Conservation (phyloP, 1,140 invertebrate species). For the Chelonus insularis region DNA sequence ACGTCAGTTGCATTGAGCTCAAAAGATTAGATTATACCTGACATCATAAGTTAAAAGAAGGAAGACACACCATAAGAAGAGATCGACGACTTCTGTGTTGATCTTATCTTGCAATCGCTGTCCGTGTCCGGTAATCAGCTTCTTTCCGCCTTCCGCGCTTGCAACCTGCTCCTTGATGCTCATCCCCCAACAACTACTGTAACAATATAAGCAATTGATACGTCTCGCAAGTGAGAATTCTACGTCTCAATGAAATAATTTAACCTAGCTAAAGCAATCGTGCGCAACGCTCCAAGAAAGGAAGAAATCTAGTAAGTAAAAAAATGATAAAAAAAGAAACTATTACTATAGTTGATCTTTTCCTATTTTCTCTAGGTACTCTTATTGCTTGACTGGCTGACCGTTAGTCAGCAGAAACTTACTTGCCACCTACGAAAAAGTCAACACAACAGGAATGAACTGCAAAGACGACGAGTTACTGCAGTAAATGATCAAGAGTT, state of each 20-base stretch:
- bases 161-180: conserved; percentile 5
- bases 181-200: not conserved
- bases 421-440: conserved; percentile 10
- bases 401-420: conserved; percentile 1
- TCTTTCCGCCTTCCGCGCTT: conserved; percentile 8
- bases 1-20: too few relatives aligned
- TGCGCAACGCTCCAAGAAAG: conserved; percentile 1
- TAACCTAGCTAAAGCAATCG: not conserved
- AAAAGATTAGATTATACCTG: too few relatives aligned
- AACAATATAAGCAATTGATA: not conserved
- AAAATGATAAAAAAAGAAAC: not conserved
- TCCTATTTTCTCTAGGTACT: conserved; percentile 1
- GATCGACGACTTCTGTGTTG: not conserved
- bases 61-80: not conserved
- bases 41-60: too few relatives aligned
- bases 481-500: not conserved
- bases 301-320: not conserved
- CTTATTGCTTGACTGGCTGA: conserved; percentile 6
- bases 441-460: not conserved
- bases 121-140: conserved; percentile 9
- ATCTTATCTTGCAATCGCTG: not conserved
- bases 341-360: not conserved
- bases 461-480: not conserved
- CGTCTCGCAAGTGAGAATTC: not conserved
- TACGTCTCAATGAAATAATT: conserved; percentile 15